Evolutionary conservation across 2,797 vertebrate species (phyloP).

Genomic region (Peromyscus nudipes): DNA sequence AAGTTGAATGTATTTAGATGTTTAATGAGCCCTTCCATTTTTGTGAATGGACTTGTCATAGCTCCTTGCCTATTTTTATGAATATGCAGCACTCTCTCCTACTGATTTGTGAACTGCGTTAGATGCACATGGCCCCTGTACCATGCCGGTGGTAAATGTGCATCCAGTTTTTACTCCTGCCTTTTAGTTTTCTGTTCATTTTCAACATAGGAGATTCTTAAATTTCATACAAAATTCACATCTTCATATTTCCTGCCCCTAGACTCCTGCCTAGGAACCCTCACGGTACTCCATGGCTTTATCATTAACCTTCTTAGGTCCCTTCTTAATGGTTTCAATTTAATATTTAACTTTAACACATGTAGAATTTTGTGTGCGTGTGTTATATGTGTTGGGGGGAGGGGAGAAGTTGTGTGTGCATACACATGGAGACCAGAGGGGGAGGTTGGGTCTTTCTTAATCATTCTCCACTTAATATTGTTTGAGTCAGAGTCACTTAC

Average conservation of each 20-base stretch:
- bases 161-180: neutral
- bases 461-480: neutral
- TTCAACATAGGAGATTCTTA: neutral
- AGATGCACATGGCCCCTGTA: neutral
- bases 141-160: neutral
- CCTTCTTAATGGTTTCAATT: constrained; percentile 38
- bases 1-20: constrained; percentile 45
- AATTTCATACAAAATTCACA: neutral
- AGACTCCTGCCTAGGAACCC: neutral
- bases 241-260: constrained; percentile 32
- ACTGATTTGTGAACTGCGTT: constrained; percentile 36
- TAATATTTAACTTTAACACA: neutral
- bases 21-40: constrained; percentile 41
- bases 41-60: constrained; percentile 38
- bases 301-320: constrained; percentile 40
- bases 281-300: neutral
- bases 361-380: neutral
- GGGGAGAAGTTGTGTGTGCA: too few relatives aligned
- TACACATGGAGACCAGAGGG: neutral
- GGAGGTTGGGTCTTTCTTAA: neutral
- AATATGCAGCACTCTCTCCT: constrained; percentile 35
- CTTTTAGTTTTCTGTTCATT: constrained; percentile 46
- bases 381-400: neutral
- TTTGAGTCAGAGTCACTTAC: neutral
- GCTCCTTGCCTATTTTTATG: constrained; percentile 46